Conservation (phyloP, 92 coral and sea anemone genomes). For the Epizoanthus rinbou region DNA sequence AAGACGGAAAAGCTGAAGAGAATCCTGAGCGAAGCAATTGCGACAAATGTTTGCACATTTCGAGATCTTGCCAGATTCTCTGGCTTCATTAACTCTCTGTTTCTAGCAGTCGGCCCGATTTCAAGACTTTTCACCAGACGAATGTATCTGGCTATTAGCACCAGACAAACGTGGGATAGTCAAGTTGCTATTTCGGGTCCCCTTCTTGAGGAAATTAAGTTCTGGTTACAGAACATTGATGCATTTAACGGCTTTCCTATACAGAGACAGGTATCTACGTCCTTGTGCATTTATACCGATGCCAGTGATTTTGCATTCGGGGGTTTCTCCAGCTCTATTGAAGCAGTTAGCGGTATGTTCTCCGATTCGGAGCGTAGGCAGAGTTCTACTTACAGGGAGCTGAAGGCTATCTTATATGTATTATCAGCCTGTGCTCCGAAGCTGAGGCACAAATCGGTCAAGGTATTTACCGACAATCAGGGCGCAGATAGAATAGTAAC, state of each 20-base stretch:
- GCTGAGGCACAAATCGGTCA: background rate
- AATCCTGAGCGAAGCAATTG: background rate
- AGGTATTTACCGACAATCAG: constrained; percentile 4
- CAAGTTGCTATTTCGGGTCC: constrained; percentile 6
- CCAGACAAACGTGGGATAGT: constrained; percentile 20
- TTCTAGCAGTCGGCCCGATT: constrained; percentile 26
- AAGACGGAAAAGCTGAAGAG: constrained; percentile 20
- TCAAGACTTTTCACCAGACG: constrained; percentile 34
- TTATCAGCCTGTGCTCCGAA: constrained; percentile 11
- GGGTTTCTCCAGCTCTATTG: constrained; percentile 18
- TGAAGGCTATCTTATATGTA: background rate
- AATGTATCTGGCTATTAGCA: constrained; percentile 3
- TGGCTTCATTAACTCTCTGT: constrained; percentile 21
- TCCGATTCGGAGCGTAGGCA: constrained; percentile 1
- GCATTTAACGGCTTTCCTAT: constrained; percentile 47
- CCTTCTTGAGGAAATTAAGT: constrained; percentile 29
- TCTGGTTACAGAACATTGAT: constrained; percentile 34
- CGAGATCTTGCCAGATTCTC: constrained; percentile 40
- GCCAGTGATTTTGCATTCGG: constrained; percentile 37
- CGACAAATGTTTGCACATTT: background rate
- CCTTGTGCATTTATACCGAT: constrained; percentile 21
- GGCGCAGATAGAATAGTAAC: background rate
- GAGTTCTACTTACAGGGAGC: constrained; percentile 14
- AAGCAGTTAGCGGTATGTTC: background rate
- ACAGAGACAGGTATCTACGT: constrained; percentile 18